Conservation (phyloP, 2,113 vertebrate species). For the Pyxicephalus adspersus region DNA sequence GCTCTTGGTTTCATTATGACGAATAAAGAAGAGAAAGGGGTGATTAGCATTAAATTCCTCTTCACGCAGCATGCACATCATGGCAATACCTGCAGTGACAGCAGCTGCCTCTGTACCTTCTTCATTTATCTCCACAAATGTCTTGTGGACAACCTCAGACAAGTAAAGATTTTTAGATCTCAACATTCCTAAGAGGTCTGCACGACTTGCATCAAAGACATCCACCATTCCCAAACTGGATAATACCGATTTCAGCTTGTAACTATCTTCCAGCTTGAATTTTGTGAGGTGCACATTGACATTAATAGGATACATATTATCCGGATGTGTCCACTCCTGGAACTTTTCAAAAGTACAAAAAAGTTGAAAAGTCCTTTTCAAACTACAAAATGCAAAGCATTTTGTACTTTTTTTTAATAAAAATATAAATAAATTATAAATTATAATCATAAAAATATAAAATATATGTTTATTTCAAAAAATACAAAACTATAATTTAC, state of each 20-base stretch:
- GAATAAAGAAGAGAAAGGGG: slow-evolving; percentile 91
- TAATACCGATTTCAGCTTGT: slow-evolving; percentile 76
- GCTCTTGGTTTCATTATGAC: slow-evolving; percentile 77
- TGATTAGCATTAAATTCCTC: slow-evolving; percentile 82
- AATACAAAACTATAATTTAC: background rate
- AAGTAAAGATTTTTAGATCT: slow-evolving; percentile 76
- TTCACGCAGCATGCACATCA: slow-evolving; percentile 68
- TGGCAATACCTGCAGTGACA: slow-evolving; percentile 76
- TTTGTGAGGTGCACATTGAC: slow-evolving; percentile 79
- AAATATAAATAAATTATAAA: too few species aligned
- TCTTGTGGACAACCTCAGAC: slow-evolving; percentile 85
- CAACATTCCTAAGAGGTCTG: slow-evolving; percentile 88
- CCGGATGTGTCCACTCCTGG: slow-evolving; percentile 79
- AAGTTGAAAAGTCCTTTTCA: slow-evolving; percentile 79
- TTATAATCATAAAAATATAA: too few species aligned
- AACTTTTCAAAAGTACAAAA: slow-evolving; percentile 81
- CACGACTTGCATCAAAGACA: slow-evolving; percentile 73
- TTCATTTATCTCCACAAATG: slow-evolving; percentile 92
- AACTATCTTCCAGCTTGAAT: slow-evolving; percentile 87
- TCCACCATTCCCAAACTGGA: slow-evolving; percentile 77
- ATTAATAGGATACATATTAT: slow-evolving; percentile 70
- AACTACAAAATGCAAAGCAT: slow-evolving; percentile 76
- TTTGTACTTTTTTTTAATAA: too few species aligned
- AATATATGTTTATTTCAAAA: slow-evolving; percentile 16
- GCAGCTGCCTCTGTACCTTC: slow-evolving; percentile 91